These are phyloP conservation scores for Sander lucioperca DNA, from an alignment of 2,113 vertebrate genomes.

Conservation along the genomic window DNA sequence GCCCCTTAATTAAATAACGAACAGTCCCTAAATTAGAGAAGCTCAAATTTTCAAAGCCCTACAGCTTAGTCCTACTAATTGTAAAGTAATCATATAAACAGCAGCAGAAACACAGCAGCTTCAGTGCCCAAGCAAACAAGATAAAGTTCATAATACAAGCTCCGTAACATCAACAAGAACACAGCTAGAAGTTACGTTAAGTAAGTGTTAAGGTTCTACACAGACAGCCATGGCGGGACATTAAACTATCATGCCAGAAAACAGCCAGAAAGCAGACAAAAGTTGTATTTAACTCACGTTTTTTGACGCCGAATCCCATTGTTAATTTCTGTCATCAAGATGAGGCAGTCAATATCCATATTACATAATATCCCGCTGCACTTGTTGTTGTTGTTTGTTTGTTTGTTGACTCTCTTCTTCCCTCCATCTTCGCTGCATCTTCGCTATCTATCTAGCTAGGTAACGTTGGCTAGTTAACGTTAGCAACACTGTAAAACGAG, in stretches of 20 bases:
- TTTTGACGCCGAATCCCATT: too few relatives aligned
- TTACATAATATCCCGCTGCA: neutral
- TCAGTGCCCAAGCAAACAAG: neutral
- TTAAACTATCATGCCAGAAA: neutral
- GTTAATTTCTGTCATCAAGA: neutral
- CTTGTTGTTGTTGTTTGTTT: neutral
- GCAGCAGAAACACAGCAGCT: neutral
- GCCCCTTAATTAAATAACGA: too few relatives aligned
- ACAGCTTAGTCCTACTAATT: too few relatives aligned
- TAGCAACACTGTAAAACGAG: neutral
- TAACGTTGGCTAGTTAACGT: too few relatives aligned
- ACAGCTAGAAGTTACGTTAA: neutral
- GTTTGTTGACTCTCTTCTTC: neutral
- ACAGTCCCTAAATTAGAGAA: too few relatives aligned
- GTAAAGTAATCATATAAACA: neutral
- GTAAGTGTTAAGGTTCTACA: neutral
- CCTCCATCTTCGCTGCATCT: neutral
- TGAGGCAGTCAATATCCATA: neutral
- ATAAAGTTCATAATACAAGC: neutral
- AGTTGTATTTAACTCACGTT: neutral
- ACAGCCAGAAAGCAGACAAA: neutral
- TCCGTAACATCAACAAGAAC: neutral
- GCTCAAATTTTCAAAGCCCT: too few relatives aligned
- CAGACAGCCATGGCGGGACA: neutral
- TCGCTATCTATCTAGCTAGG: neutral